A percentile compares a stretch with the other conserved stretches of the same genome.
These are phyloP conservation scores for Polydrusus tereticollis DNA, from an alignment of 2,888 invertebrate genomes.

Conservation along the genomic window DNA sequence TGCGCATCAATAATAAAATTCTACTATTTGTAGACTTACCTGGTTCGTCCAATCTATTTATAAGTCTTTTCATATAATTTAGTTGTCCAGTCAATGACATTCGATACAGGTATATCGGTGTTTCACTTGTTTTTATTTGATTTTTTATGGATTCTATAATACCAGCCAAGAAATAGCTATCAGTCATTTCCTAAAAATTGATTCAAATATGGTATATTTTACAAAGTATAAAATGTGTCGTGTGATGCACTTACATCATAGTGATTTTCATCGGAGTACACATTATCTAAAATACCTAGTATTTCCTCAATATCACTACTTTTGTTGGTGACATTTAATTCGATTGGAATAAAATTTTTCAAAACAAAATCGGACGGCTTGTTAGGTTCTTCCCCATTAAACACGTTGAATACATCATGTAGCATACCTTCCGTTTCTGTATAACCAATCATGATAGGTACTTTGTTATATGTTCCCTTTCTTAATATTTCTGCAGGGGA, in stretches of 20 bases:
- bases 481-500: slow-evolving; percentile 57
- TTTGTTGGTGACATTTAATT: slow-evolving; percentile 52
- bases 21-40: slow-evolving; percentile 11
- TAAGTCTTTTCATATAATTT: slow-evolving; percentile 15
- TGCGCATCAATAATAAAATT: no score
- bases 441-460: slow-evolving; percentile 63
- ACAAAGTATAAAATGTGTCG: no score
- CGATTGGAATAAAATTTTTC: slow-evolving; percentile 51
- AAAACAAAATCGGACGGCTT: slow-evolving; percentile 29
- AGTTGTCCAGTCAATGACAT: slow-evolving; percentile 22
- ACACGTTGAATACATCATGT: slow-evolving; percentile 50
- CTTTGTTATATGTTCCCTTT: slow-evolving; percentile 59
- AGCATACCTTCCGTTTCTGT: slow-evolving; percentile 61
- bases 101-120: slow-evolving; percentile 40
- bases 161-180: slow-evolving; percentile 25
- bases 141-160: slow-evolving; percentile 18
- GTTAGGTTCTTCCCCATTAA: background rate
- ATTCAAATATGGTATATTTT: background rate
- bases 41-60: slow-evolving; percentile 21
- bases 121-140: background rate
- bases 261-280: slow-evolving; percentile 4
- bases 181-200: slow-evolving; percentile 34
- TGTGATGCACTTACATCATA: slow-evolving; percentile 31
- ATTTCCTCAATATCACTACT: slow-evolving; percentile 54
- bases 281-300: slow-evolving; percentile 61